phyloP scores from a whole-genome alignment of 2,888 invertebrate genomes.

The Zaprionus bogoriensis region DNA sequence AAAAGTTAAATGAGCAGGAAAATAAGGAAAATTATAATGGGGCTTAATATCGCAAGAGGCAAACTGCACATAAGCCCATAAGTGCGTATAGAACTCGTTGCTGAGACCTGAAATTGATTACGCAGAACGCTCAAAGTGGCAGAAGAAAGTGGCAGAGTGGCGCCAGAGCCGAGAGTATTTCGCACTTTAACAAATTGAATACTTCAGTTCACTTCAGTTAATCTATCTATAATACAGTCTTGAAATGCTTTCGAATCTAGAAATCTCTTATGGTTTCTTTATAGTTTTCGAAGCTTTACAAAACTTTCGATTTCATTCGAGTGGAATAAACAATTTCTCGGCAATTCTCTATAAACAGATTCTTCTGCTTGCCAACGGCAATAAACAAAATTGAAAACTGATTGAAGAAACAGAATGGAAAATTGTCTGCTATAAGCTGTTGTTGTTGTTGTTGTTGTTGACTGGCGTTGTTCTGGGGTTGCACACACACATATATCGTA shows the following conservation, averaged over 20 bases:
- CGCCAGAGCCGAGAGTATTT: no score
- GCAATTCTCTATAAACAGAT: not conserved
- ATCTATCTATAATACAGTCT: not conserved
- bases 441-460: slow-evolving; percentile 1
- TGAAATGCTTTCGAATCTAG: not conserved
- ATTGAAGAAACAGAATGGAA: not conserved
- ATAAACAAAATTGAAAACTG: not conserved
- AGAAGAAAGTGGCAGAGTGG: no score
- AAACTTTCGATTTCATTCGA: not conserved
- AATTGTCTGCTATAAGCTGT: not conserved
- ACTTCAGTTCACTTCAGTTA: not conserved
- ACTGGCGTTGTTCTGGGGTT: not conserved
- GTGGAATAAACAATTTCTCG: not conserved
- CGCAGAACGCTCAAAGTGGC: no score
- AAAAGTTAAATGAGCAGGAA: slow-evolving; percentile 81
- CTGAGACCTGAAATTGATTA: not conserved
- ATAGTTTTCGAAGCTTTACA: not conserved
- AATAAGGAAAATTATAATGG: slow-evolving; percentile 70
- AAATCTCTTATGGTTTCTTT: not conserved
- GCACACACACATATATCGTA: slow-evolving; percentile 1
- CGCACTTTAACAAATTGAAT: no score
- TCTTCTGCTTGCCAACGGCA: not conserved
- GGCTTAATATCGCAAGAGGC: slow-evolving; percentile 34
- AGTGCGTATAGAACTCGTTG: not conserved
- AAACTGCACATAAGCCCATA: not conserved